A percentile compares a stretch with the other conserved stretches of the same genome.
Evolutionary conservation across 2,113 vertebrate species (phyloP).

Genomic region (Sterna hirundo): DNA sequence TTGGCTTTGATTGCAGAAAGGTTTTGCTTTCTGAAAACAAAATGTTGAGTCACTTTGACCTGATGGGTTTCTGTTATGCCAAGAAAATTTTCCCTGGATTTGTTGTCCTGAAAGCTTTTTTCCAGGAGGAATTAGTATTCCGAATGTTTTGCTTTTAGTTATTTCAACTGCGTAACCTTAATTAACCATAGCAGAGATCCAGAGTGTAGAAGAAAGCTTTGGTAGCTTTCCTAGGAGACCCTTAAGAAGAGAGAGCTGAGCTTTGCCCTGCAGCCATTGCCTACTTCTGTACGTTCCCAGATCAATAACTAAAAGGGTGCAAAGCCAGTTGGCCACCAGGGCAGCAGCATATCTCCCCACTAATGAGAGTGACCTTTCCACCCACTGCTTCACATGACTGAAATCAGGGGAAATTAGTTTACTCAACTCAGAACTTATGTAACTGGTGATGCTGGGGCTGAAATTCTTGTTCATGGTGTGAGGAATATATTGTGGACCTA

Average conservation of each 20-base stretch:
- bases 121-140: background rate
- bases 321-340: constrained; percentile 42
- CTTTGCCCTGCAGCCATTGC: constrained; percentile 24
- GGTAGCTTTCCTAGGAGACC: constrained; percentile 5
- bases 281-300: background rate
- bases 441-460: background rate
- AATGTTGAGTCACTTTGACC: background rate
- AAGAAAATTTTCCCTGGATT: background rate
- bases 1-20: background rate
- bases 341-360: constrained; percentile 24
- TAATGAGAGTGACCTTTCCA: constrained; percentile 63
- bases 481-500: constrained; percentile 19
- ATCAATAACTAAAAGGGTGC: constrained; percentile 41
- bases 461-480: constrained; percentile 15
- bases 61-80: background rate
- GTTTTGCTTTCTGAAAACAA: background rate
- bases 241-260: background rate
- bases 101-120: background rate
- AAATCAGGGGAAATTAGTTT: constrained; percentile 45
- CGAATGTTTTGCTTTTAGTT: background rate
- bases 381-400: background rate
- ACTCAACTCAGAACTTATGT: background rate
- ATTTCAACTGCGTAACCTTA: background rate
- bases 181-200: background rate
- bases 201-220: background rate